Base-by-base conservation (phyloP, 1,140 invertebrate species). In the Drosophila mojavensis region DNA sequence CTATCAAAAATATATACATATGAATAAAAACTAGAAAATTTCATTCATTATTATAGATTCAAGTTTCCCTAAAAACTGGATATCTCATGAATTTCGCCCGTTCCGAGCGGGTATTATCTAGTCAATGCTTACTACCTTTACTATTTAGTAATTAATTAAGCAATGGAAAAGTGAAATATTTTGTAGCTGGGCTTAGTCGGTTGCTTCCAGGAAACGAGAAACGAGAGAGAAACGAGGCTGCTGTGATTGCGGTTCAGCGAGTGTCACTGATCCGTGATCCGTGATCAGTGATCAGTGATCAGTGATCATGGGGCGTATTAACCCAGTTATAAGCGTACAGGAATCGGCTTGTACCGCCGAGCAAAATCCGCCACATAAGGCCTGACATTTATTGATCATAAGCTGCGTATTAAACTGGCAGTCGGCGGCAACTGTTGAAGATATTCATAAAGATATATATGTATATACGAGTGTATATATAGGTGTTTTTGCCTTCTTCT, bases 61-160 rank as follows among this genome's bases (percentile, higher is more conserved):
- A 24, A 24, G 20, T 24, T 24, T 24, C 20, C 20, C 17, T 17
- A 24, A 2, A 2, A 24, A 24, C 3, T 24, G 20, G 3, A 24
- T 24, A 30, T 30, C 28, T 24, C 20, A 2, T 24, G 20, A 30
- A 30, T 39, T 11, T 39, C 0, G 4, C 36, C 0, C 10, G 11
- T 13, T 39, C 3, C 4, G 10, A 4, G 11, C 36, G 36, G 13
- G 36, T 39, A 39, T 39, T 39, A 11, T 10, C 3, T 13, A 39
- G 36, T 13, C 36, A 39, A 9, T 39, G 3, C 36, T 11, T 11
- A 11, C 11, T 4, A 1, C 9, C 36, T 15, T 15, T 47, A 84
- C 80, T 84, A 89, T 84, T 89, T 89, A 89, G 81, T 90, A 78
- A 78, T 89, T 89, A 89, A 89, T 89, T 82, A 89, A 81, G 80